Percentiles rank a stretch among this genome's conserved stretches.
phyloP scores from a whole-genome alignment of 1,140 invertebrate species.

The Brachionus rubens region DNA sequence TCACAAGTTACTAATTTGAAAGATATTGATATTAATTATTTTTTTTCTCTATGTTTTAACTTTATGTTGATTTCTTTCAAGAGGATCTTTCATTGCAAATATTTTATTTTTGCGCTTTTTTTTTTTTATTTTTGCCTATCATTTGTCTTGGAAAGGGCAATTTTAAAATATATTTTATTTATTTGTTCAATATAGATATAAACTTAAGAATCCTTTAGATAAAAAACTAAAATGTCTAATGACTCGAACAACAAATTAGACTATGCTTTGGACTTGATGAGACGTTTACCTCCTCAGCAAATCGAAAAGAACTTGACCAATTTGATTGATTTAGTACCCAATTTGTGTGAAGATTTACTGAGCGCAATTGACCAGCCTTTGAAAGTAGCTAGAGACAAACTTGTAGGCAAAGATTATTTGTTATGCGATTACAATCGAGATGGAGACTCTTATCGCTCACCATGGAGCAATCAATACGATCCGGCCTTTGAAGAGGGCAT shows the following conservation, averaged over 20 bases:
- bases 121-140: neutral
- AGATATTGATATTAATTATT: constrained; percentile 32
- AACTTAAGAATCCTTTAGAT: too few species aligned
- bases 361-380: constrained; percentile 97
- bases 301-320: constrained; percentile 65
- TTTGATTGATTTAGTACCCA: constrained; percentile 67
- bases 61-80: too few species aligned
- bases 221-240: constrained; percentile 45
- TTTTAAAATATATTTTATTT: too few species aligned
- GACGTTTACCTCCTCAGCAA: constrained; percentile 94
- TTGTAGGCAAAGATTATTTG: constrained; percentile 90
- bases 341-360: constrained; percentile 89
- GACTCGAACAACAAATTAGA: constrained; percentile 46
- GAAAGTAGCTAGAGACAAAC: constrained; percentile 87
- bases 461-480: constrained; percentile 98
- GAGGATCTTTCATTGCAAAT: too few species aligned
- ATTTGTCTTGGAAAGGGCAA: neutral
- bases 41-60: too few species aligned
- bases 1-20: constrained; percentile 11
- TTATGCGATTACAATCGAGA: constrained; percentile 98
- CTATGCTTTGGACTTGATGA: constrained; percentile 89
- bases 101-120: constrained; percentile 18
- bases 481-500: constrained; percentile 95
- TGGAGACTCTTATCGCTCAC: constrained; percentile 97
- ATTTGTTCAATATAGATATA: too few species aligned